Base-by-base conservation (phyloP, 2,797 vertebrate genomes). In the Macropodus opercularis region DNA sequence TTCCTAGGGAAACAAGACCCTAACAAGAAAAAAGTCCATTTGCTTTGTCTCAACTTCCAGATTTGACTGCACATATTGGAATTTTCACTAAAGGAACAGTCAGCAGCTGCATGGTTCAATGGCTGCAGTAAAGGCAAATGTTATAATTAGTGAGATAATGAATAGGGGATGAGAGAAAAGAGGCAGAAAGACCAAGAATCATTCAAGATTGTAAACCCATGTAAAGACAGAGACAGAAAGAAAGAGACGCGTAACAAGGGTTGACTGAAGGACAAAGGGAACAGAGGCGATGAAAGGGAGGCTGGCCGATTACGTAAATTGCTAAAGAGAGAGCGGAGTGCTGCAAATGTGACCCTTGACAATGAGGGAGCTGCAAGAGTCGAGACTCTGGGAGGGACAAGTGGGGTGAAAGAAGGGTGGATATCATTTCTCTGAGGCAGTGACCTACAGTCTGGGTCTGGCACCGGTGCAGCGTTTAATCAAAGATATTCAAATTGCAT, bases 401-500 rank as follows among this genome's bases (percentile, higher is more conserved):
- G 57, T 46, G 69, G 69, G 80, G 72, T 76, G 72, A n/a, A n/a
- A 72, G 70, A 58, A 31, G 71, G 72, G 59, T 18, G 68, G 53
- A 52, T 69, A 74, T 79, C 38, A 80, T 85, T 83, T 73, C 84
- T 84, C 81, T n/a, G 63, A 75, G 77, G 84, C 63, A 48, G 34
- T 85, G 86, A 85, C 88, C 86, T 85, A 77, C 81, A 84, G 83
- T 77, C 64, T 63, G 53, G 64, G 49, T 75, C 64, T 67, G 70
- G 68, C 55, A 54, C 64, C 11, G 39, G 63, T 56, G 26, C 62
- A 43, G 32, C 41, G 57, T 86, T 89, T 86, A 85, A 90, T 89
- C 85, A 90, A 76, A 87, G 80, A 77, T 81, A 85, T 87, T 86
- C 74, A 85, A 87, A 88, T 90, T 72, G 68, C 75, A 56, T 71